These are phyloP conservation scores for Microctenopoma stevenorrisi DNA, from an alignment of 2,797 vertebrate species.

Conservation along the genomic window DNA sequence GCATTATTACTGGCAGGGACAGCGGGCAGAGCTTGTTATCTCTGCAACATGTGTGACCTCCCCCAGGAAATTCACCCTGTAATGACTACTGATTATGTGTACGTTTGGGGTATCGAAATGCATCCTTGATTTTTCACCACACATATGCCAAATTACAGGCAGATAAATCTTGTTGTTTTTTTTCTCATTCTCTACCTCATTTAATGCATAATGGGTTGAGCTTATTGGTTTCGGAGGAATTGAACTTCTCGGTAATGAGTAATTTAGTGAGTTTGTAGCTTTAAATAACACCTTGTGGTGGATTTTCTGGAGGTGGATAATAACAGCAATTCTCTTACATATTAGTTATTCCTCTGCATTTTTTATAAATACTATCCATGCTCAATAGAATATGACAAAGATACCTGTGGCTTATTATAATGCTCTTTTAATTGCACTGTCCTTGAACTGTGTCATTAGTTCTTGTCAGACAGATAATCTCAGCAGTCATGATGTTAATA, in stretches of 20 bases:
- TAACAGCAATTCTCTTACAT: neutral
- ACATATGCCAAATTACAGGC: conserved; percentile 26
- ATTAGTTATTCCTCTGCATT: neutral
- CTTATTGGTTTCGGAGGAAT: conserved; percentile 16
- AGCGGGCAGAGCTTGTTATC: conserved; percentile 64
- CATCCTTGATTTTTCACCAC: conserved; percentile 23
- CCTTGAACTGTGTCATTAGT: conserved; percentile 61
- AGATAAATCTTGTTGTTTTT: neutral
- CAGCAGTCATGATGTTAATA: conserved; percentile 31
- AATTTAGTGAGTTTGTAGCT: conserved; percentile 16
- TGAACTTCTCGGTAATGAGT: conserved; percentile 32
- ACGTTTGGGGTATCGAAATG: conserved; percentile 21
- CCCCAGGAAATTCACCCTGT: conserved; percentile 47
- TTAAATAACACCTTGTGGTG: conserved; percentile 27
- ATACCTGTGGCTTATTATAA: conserved; percentile 29
- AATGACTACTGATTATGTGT: conserved; percentile 49
- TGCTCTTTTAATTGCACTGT: conserved; percentile 55
- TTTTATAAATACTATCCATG: neutral
- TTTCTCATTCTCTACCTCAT: conserved; percentile 18
- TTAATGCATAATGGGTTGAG: conserved; percentile 40
- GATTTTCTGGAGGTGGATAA: conserved; percentile 14
- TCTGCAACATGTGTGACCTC: conserved; percentile 63
- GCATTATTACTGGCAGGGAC: conserved; percentile 58
- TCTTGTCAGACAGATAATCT: conserved; percentile 48
- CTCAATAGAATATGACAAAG: conserved; percentile 15